Percentiles rank a stretch among this genome's conserved stretches.
Evolutionary conservation across 1,140 invertebrate genomes (phyloP).

Genomic region (Drosophila jambulina): DNA sequence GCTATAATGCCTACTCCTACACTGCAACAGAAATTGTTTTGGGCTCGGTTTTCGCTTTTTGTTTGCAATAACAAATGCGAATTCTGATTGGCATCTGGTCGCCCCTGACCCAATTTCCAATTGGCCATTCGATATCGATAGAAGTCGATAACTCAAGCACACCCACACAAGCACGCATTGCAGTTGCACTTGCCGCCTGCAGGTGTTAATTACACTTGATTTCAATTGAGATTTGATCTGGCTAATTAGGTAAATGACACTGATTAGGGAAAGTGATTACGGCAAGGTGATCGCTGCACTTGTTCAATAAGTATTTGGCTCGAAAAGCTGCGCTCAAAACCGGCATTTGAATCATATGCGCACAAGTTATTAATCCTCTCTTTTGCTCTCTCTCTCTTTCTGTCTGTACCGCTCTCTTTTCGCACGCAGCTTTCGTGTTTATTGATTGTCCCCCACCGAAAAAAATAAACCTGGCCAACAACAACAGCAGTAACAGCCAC

Average conservation of each 20-base stretch:
- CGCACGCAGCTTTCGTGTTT: conserved; percentile 62
- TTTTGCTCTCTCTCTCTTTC: not conserved
- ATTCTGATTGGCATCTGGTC: conserved; percentile 61
- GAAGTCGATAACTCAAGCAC: conserved; percentile 32
- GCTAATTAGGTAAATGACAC: conserved; percentile 23
- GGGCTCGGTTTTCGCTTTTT: not conserved
- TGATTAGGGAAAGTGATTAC: conserved; percentile 45
- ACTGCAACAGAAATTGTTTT: conserved; percentile 32
- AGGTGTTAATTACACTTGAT: conserved; percentile 16
- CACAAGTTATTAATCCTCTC: conserved; percentile 18
- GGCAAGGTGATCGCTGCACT: conserved; percentile 24
- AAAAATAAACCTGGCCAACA: conserved; percentile 54
- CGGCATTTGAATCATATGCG: conserved; percentile 64
- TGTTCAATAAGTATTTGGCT: conserved; percentile 16
- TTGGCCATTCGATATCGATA: conserved; percentile 37
- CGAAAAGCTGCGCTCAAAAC: conserved; percentile 42
- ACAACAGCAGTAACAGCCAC: conserved; percentile 45
- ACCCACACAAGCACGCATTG: conserved; percentile 22
- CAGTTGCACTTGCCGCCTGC: conserved; percentile 16
- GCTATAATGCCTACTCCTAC: conserved; percentile 56
- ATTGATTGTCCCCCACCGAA: conserved; percentile 66
- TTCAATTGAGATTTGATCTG: conserved; percentile 12
- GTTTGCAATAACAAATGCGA: conserved; percentile 29
- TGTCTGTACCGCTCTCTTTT: conserved; percentile 15
- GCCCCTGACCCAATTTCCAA: conserved; percentile 68